Evolutionary conservation across 1,140 invertebrate genomes (phyloP), one percentile per base, ranked within the genome.

Genomic region (Trichomalopsis sarcophagae): DNA sequence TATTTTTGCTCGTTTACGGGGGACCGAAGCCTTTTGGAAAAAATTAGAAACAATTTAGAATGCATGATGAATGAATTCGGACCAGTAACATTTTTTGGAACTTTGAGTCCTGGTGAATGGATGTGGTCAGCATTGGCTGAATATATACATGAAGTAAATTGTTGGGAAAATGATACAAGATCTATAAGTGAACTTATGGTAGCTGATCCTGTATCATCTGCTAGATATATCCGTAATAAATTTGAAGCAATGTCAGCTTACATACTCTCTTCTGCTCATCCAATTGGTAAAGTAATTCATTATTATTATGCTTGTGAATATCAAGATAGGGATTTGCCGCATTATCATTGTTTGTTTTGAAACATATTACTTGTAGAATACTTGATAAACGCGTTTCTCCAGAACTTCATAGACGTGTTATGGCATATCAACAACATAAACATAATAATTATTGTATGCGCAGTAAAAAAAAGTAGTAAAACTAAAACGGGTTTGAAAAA

Each of bases 91-190:
- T 91, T 89, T 88, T 91, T 90, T 87, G 68, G 91, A 0, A 91
- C 91, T 36, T 84, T 91, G 17, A 91, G 90, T 86, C 89, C 89
- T 44, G 87, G 87, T 23, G 90, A 91, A 85, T 91, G 88, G 86
- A 76, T 90, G 44, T 91, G 90, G 90, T 78, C 87, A 17, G 89
- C 90, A 84, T 87, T 93, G 85, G 81, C 84, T 73, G 74, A 89
- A 62, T 90, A 91, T 89, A 36, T 92, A 62, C 81, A 78, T 11
- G 62, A 88, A 86, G 85, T 92, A 14, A 90, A 90, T 84, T 82
- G 79, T 5, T 84, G 82, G 30, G 27, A 1, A 27, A 27, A 27
- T 27, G 27, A 27, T 27, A 27, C 27, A 27, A 27, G 27, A 27
- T 27, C 27, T 27, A 27, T 27, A 27, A 27, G 27, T 27, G 27